Evolutionary conservation across 2,113 vertebrate genomes (phyloP).

Genomic region (Neodon shergylaensis): DNA sequence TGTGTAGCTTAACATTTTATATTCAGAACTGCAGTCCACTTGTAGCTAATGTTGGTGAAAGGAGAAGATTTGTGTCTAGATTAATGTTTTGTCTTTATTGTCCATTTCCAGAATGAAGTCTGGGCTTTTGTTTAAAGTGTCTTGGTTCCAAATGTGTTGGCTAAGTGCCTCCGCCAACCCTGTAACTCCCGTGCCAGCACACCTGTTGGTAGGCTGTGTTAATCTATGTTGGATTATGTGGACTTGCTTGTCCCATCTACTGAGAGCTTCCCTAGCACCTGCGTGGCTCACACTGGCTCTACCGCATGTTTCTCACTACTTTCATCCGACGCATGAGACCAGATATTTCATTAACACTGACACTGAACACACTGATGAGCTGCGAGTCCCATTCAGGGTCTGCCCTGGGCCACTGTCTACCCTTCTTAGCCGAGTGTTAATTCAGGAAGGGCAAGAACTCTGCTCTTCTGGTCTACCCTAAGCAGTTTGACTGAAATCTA

Average conservation of each 20-base stretch:
- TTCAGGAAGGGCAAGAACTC: neutral
- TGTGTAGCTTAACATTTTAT: too few relatives aligned
- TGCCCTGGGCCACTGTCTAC: neutral
- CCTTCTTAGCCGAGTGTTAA: neutral
- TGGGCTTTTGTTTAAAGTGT: conserved; percentile 18
- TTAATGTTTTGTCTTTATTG: neutral
- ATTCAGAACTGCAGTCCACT: neutral
- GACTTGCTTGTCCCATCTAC: neutral
- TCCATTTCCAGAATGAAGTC: neutral
- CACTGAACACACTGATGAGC: neutral
- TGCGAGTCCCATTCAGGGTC: neutral
- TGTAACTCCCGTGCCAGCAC: neutral
- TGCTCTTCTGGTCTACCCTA: neutral
- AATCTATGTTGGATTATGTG: neutral
- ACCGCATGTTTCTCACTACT: neutral
- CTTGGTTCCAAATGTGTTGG: neutral
- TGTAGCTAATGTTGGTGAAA: conserved; percentile 14
- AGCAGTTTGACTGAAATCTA: neutral
- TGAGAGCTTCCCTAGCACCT: neutral
- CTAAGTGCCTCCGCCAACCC: neutral
- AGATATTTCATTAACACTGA: neutral
- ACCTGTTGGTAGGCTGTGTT: neutral
- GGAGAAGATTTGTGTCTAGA: neutral
- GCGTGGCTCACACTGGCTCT: neutral
- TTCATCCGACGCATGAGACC: neutral